phyloP scores from a whole-genome alignment of 2,888 invertebrate genomes.

The Trilocha varians region DNA sequence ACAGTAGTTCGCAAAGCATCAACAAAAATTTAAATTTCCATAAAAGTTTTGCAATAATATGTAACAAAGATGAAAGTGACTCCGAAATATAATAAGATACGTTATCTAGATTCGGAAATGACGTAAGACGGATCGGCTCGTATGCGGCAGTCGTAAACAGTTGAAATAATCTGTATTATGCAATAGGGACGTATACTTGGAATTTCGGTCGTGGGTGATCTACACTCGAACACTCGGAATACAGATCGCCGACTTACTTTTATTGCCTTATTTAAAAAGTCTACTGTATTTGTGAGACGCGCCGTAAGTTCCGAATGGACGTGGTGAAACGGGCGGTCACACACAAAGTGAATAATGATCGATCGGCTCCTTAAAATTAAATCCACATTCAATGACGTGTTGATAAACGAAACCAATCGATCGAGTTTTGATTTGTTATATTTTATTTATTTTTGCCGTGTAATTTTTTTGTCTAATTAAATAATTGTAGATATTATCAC shows the following conservation, averaged over 20 bases:
- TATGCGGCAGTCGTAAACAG: constrained; percentile 26
- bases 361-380: constrained; percentile 21
- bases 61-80: constrained; percentile 23
- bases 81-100: constrained; percentile 19
- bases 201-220: constrained; percentile 22
- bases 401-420: neutral
- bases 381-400: constrained; percentile 7
- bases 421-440: neutral
- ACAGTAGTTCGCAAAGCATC: constrained; percentile 36
- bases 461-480: too few species aligned
- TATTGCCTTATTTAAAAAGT: constrained; percentile 14
- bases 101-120: constrained; percentile 26
- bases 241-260: constrained; percentile 31
- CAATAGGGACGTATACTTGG: constrained; percentile 22
- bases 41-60: constrained; percentile 23
- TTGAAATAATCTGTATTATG: constrained; percentile 35
- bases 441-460: too few species aligned
- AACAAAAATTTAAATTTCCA: constrained; percentile 15
- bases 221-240: constrained; percentile 23
- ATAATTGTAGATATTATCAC: too few species aligned
- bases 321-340: constrained; percentile 31
- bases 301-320: constrained; percentile 27
- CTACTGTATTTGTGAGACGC: constrained; percentile 15
- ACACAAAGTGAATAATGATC: constrained; percentile 36
- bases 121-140: constrained; percentile 25